Evolutionary conservation across 23 tunicate genomes (phyloP).

Genomic region (Trididemnum miniatum): DNA sequence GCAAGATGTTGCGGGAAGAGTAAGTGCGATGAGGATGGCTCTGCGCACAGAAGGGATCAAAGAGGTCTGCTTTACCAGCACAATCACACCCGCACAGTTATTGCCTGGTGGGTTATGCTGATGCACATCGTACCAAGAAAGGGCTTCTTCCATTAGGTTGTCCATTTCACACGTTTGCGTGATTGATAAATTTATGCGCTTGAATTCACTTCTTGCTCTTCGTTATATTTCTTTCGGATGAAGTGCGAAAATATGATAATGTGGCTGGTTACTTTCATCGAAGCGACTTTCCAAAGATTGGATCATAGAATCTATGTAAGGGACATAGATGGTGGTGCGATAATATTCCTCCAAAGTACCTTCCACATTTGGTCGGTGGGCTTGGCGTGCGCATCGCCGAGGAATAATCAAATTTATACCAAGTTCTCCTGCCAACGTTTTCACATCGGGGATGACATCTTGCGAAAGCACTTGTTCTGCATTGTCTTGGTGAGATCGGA

Average conservation of each 20-base stretch:
- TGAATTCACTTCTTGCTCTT: background rate
- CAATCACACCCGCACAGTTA: background rate
- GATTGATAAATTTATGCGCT: background rate
- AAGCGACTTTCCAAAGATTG: no score
- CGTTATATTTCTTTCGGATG: no score
- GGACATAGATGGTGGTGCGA: no score
- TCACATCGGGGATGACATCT: conserved; percentile 22
- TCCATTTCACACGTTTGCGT: background rate
- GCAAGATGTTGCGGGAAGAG: no score
- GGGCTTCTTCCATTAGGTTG: background rate
- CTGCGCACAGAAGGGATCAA: no score
- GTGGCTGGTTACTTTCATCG: background rate
- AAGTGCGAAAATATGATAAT: background rate
- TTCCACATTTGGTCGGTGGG: no score
- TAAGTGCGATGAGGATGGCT: background rate
- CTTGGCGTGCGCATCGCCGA: no score
- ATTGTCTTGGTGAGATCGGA: no score
- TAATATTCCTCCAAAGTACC: no score
- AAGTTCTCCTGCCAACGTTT: conserved; percentile 26
- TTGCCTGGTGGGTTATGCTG: background rate
- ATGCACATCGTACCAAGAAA: background rate
- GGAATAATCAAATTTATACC: conserved; percentile 11
- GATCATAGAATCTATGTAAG: no score
- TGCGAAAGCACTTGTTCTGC: conserved; percentile 1
- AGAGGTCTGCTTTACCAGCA: no score